These are phyloP conservation scores for Hemitrygon akajei DNA, from an alignment of 2,797 vertebrate genomes.

Conservation along the genomic window DNA sequence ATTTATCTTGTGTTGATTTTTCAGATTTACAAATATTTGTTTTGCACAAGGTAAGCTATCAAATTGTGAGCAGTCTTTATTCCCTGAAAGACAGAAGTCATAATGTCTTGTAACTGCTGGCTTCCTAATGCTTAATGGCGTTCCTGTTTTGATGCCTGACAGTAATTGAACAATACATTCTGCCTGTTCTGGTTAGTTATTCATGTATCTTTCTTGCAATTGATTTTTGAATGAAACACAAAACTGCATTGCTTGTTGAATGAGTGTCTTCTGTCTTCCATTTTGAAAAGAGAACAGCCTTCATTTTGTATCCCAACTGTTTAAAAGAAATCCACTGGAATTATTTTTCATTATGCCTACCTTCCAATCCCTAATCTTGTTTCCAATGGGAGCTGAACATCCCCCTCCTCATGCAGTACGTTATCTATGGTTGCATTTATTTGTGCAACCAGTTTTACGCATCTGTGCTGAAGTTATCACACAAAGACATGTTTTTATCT, in stretches of 20 bases:
- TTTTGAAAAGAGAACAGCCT: neutral
- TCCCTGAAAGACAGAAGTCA: neutral
- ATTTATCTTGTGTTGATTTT: neutral
- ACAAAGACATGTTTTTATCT: neutral
- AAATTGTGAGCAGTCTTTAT: neutral
- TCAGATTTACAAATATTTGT: neutral
- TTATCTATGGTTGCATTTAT: neutral
- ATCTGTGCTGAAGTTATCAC: neutral
- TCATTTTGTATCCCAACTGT: neutral
- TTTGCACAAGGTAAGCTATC: neutral
- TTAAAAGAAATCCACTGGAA: neutral
- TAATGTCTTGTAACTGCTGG: neutral
- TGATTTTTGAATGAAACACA: neutral
- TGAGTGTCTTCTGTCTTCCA: neutral
- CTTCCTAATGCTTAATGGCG: neutral
- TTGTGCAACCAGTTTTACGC: neutral
- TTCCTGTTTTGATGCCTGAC: constrained; percentile 9
- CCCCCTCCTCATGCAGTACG: neutral
- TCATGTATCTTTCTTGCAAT: neutral
- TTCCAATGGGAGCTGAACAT: neutral
- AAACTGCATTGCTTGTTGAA: neutral
- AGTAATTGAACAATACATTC: constrained; percentile 2
- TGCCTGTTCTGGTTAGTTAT: neutral
- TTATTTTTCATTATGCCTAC: neutral
- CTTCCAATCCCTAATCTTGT: neutral